phyloP scores from a whole-genome alignment of 1,140 invertebrate species.

The Oncopeltus fasciatus region DNA sequence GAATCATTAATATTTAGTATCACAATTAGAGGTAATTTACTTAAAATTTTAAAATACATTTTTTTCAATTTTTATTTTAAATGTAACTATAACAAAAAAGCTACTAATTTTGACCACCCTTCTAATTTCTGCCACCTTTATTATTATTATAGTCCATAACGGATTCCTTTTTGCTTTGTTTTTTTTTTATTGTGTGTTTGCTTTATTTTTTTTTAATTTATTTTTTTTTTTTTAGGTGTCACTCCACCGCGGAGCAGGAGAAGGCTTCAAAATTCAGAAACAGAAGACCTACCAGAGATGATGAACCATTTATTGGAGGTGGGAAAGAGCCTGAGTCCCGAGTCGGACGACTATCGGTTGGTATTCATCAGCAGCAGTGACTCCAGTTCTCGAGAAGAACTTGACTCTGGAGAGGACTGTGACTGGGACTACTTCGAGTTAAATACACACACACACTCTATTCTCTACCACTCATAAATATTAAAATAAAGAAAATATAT shows the following conservation, averaged over 20 bases:
- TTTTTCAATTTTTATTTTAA: too few species aligned
- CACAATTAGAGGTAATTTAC: too few species aligned
- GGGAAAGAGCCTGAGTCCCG: slow-evolving; percentile 23
- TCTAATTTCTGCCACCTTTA: too few species aligned
- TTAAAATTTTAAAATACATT: too few species aligned
- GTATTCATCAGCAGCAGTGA: slow-evolving; percentile 79
- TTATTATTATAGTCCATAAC: too few species aligned
- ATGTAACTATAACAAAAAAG: too few species aligned
- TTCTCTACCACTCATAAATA: too few species aligned
- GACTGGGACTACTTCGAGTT: slow-evolving; percentile 75
- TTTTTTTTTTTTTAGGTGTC: slow-evolving; percentile 21
- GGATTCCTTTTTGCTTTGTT: neutral
- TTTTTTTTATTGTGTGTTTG: neutral
- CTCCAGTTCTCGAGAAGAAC: slow-evolving; percentile 59
- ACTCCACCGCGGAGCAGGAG: slow-evolving; percentile 27
- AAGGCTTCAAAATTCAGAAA: slow-evolving; percentile 8
- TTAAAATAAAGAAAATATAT: too few species aligned
- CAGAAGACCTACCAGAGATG: slow-evolving; percentile 2
- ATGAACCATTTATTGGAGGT: neutral
- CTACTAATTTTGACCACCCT: too few species aligned
- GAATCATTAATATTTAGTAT: too few species aligned
- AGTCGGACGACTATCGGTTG: slow-evolving; percentile 64
- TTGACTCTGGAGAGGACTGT: slow-evolving; percentile 56
- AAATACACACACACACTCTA: too few species aligned
- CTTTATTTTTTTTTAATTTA: neutral